Percentiles rank a stretch among this genome's conserved stretches.
Conservation (phyloP, 1,140 invertebrate genomes). For the Uloborus diversus region DNA sequence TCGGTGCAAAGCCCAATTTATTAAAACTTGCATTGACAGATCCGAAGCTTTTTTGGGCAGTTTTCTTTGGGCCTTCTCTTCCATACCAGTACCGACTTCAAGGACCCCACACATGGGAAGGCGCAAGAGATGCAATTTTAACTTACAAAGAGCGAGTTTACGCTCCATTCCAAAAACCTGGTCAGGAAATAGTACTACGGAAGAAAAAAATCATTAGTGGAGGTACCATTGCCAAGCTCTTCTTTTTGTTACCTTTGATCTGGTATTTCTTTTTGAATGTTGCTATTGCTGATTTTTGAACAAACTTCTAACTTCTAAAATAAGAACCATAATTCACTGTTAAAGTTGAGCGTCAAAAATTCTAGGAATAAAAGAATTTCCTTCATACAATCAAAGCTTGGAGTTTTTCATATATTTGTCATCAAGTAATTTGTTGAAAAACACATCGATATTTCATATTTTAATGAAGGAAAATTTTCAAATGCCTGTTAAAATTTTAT, state of each 20-base stretch:
- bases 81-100: conserved; percentile 66
- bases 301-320: not conserved
- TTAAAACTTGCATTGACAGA: conserved; percentile 63
- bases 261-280: not conserved
- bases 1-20: conserved; percentile 64
- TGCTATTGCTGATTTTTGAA: not conserved
- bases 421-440: not conserved
- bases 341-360: not conserved
- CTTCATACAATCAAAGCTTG: too few relatives aligned
- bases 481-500: too few relatives aligned
- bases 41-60: conserved; percentile 61
- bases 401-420: too few relatives aligned
- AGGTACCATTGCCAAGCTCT: not conserved
- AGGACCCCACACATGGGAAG: conserved; percentile 64
- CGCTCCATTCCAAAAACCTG: conserved; percentile 57
- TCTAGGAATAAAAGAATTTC: too few relatives aligned
- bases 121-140: conserved; percentile 64
- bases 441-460: too few relatives aligned
- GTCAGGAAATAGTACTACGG: not conserved
- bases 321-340: not conserved
- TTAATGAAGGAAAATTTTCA: too few relatives aligned
- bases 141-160: conserved; percentile 59
- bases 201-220: not conserved
- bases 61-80: conserved; percentile 63
- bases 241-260: conserved; percentile 24